These are phyloP conservation scores for Bucco capensis DNA, from an alignment of 2,113 vertebrate species.

Conservation along the genomic window DNA sequence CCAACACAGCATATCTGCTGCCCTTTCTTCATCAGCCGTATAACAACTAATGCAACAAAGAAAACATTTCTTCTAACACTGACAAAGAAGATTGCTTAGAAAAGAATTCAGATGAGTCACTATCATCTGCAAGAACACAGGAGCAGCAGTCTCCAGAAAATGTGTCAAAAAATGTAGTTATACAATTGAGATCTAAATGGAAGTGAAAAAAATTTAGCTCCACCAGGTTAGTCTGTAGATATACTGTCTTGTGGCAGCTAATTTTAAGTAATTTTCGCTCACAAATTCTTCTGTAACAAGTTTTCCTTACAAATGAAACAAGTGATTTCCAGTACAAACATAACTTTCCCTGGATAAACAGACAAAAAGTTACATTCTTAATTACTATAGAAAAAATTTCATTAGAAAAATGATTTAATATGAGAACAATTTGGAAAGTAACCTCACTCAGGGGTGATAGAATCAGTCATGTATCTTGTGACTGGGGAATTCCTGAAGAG, in stretches of 20 bases:
- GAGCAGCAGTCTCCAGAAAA: neutral
- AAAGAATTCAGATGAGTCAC: neutral
- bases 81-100: neutral
- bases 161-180: neutral
- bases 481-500: constrained; percentile 13
- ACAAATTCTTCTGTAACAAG: constrained; percentile 23
- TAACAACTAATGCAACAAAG: neutral
- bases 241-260: neutral
- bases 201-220: neutral
- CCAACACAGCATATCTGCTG: neutral
- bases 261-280: constrained; percentile 17
- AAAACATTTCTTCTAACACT: neutral
- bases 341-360: neutral
- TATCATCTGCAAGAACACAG: neutral
- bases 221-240: neutral
- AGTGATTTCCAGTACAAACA: neutral
- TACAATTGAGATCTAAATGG: constrained; percentile 1
- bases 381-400: constrained; percentile 14
- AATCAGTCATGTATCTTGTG: constrained; percentile 37
- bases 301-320: constrained; percentile 22
- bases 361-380: neutral
- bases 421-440: constrained; percentile 38
- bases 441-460: constrained; percentile 29
- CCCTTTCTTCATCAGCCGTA: neutral
- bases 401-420: neutral